Percentiles rank a stretch among this genome's conserved stretches.
These are phyloP conservation scores for Channa maculata DNA, from an alignment of 2,113 vertebrate species.

Conservation along the genomic window DNA sequence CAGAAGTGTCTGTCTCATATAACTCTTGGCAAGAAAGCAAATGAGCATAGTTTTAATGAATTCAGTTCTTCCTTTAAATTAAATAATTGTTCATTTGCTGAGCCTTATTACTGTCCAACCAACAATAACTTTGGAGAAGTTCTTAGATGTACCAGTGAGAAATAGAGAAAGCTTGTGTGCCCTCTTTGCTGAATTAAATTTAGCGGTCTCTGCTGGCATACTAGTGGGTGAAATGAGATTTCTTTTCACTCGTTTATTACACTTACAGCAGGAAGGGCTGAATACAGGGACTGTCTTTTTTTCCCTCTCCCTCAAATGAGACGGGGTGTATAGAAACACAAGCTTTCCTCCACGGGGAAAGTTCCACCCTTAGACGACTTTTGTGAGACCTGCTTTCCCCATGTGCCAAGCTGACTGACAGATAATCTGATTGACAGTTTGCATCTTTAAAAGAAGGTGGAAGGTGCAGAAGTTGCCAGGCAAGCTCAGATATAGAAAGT, in stretches of 20 bases:
- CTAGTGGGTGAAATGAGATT: conserved; percentile 66
- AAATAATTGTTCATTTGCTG: background rate
- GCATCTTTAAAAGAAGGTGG: conserved; percentile 25
- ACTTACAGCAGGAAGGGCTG: conserved; percentile 41
- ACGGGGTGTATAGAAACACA: conserved; percentile 27
- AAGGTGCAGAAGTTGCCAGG: conserved; percentile 21
- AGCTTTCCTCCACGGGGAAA: conserved; percentile 45
- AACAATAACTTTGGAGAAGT: conserved; percentile 28
- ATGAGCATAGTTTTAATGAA: background rate
- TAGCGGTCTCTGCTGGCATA: conserved; percentile 63
- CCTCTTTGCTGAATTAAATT: conserved; percentile 63
- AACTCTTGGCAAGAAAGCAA: background rate
- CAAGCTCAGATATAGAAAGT: conserved; percentile 17
- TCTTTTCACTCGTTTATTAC: conserved; percentile 66
- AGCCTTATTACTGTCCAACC: conserved; percentile 11
- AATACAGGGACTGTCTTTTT: conserved; percentile 17
- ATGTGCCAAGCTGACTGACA: conserved; percentile 45
- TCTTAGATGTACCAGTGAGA: conserved; percentile 23
- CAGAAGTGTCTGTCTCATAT: background rate
- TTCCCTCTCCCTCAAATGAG: conserved; percentile 31
- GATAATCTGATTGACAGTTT: conserved; percentile 49
- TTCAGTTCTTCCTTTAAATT: background rate
- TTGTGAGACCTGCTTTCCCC: conserved; percentile 23
- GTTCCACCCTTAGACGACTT: conserved; percentile 38
- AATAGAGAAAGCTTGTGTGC: conserved; percentile 32